phyloP scores from a whole-genome alignment of 2,797 vertebrate species.

The Thaleichthys pacificus region DNA sequence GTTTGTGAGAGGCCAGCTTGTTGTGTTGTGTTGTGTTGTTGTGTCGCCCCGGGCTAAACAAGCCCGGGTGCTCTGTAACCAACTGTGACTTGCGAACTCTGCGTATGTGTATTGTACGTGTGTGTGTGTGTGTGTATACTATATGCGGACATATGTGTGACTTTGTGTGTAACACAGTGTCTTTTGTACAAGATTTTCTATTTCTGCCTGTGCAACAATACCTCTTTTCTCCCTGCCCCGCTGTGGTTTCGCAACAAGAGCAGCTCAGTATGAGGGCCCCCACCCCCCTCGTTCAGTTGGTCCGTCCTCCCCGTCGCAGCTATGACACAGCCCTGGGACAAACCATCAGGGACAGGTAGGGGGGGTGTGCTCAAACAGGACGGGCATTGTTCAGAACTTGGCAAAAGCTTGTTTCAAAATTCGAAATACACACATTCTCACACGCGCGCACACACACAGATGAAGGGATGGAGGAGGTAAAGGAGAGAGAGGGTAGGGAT shows the following conservation, averaged over 20 bases:
- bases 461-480: neutral
- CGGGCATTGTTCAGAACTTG: conserved; percentile 54
- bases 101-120: conserved; percentile 12
- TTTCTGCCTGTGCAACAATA: conserved; percentile 16
- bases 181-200: too few species aligned
- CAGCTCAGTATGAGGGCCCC: conserved; percentile 21
- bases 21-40: too few species aligned
- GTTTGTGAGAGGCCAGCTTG: too few species aligned
- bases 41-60: too few species aligned
- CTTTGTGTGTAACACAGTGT: neutral
- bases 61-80: too few species aligned
- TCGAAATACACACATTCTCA: neutral
- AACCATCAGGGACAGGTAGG: conserved; percentile 33
- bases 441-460: neutral
- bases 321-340: conserved; percentile 27
- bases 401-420: conserved; percentile 40
- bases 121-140: conserved; percentile 5
- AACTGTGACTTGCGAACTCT: neutral
- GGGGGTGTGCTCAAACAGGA: conserved; percentile 38
- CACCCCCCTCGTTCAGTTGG: conserved; percentile 19
- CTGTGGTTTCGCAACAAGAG: conserved; percentile 28
- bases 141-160: conserved; percentile 9
- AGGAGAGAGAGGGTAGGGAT: too few species aligned
- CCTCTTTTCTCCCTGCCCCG: conserved; percentile 43
- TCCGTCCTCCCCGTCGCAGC: conserved; percentile 27